These are phyloP conservation scores for Ptychoptera contaminata DNA, from an alignment of 2,888 invertebrate genomes.

Conservation along the genomic window DNA sequence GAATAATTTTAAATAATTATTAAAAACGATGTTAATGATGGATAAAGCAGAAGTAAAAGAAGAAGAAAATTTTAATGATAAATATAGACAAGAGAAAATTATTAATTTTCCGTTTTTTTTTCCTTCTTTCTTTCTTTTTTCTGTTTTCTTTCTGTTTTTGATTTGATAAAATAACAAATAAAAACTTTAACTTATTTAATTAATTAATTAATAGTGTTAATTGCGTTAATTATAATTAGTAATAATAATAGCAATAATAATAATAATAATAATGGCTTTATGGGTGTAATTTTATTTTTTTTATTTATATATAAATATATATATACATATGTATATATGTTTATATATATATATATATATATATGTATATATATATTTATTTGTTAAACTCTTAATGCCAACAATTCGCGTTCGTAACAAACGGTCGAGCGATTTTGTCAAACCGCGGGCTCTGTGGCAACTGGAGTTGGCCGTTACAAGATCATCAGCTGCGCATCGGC, in stretches of 20 bases:
- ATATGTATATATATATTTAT: too few species aligned
- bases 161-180: too few species aligned
- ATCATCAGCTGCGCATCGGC: constrained; percentile 10
- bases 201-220: too few species aligned
- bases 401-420: constrained; percentile 14
- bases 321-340: neutral
- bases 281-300: neutral
- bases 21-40: too few species aligned
- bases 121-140: neutral
- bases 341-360: too few species aligned
- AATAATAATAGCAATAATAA: neutral
- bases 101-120: too few species aligned
- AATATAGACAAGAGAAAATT: too few species aligned
- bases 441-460: constrained; percentile 35
- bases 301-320: neutral
- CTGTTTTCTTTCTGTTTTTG: too few species aligned
- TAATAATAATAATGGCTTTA: neutral
- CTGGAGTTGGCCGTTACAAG: constrained; percentile 19
- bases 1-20: too few species aligned
- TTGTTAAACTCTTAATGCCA: neutral
- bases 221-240: neutral
- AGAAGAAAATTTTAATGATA: too few species aligned
- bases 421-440: constrained; percentile 32
- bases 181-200: too few species aligned
- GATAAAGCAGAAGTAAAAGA: too few species aligned